Percentiles rank a stretch among this genome's conserved stretches.
These are phyloP conservation scores for Phataginus tricuspis DNA, from an alignment of 2,797 vertebrate species.

Conservation along the genomic window DNA sequence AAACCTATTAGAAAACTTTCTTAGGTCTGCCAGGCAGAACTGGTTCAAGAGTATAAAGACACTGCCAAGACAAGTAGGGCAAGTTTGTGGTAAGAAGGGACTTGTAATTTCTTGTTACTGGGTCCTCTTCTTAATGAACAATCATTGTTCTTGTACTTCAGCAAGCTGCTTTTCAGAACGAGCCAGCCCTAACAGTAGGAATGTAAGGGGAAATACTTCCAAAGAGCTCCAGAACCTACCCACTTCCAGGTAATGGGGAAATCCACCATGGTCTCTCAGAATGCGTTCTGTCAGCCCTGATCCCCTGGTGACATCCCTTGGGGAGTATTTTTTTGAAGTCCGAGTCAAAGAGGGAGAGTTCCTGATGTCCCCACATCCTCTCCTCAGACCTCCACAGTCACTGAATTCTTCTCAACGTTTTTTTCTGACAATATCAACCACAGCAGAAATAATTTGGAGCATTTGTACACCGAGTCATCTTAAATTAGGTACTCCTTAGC, in stretches of 20 bases:
- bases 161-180: constrained; percentile 6
- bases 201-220: not conserved
- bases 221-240: not conserved
- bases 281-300: not conserved
- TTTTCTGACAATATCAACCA: constrained; percentile 30
- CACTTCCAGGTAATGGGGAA: not conserved
- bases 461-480: not conserved
- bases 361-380: accelerated
- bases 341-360: constrained; percentile 15
- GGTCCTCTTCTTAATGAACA: not conserved
- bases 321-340: not conserved
- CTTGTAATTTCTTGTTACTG: constrained; percentile 52
- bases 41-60: not conserved
- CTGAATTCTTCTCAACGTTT: not conserved
- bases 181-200: not conserved
- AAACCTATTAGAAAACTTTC: not conserved
- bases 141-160: not conserved
- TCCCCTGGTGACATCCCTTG: not conserved
- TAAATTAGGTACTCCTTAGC: constrained; percentile 8
- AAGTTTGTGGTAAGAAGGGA: not conserved
- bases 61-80: not conserved
- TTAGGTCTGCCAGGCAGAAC: not conserved
- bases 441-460: not conserved
- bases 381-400: not conserved
- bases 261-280: not conserved